A percentile compares a stretch with the other conserved stretches of the same genome.
Evolutionary conservation across 1,140 invertebrate species (phyloP).

Genomic region (Amyelois transitella): DNA sequence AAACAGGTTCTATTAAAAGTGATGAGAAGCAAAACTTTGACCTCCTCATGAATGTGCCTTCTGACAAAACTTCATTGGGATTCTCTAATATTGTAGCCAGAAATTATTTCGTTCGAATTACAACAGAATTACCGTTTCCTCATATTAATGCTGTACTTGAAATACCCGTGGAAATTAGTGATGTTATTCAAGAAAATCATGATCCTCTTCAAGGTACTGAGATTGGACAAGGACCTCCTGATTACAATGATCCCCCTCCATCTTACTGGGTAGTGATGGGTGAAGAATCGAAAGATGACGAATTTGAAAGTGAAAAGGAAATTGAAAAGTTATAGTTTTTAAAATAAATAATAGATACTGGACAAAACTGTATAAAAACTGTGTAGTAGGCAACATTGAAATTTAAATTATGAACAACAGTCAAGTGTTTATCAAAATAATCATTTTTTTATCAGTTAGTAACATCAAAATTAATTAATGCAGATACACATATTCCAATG

Average conservation of each 20-base stretch:
- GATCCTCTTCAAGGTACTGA: not conserved
- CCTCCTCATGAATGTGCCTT: conserved; percentile 17
- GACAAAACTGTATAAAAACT: too few species aligned
- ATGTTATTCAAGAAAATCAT: not conserved
- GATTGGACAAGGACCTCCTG: conserved; percentile 16
- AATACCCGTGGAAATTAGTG: conserved; percentile 25
- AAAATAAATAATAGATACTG: too few species aligned
- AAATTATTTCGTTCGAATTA: conserved; percentile 25
- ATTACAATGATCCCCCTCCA: conserved; percentile 9
- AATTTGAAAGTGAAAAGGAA: not conserved
- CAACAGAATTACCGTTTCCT: conserved; percentile 22
- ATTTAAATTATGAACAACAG: too few species aligned
- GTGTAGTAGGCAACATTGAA: too few species aligned
- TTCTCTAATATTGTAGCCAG: conserved; percentile 26
- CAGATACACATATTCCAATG: too few species aligned
- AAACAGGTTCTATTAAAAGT: conserved; percentile 14
- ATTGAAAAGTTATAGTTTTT: too few species aligned
- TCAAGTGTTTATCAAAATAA: too few species aligned
- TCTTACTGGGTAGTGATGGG: conserved; percentile 30
- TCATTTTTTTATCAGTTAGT: too few species aligned
- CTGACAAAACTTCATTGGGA: conserved; percentile 16
- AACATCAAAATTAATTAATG: too few species aligned
- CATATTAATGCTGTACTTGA: conserved; percentile 20
- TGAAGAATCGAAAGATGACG: conserved; percentile 13
- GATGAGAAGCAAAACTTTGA: conserved; percentile 13